Conservation (phyloP, 2,888 invertebrate genomes). For the Agriotes lineatus region DNA sequence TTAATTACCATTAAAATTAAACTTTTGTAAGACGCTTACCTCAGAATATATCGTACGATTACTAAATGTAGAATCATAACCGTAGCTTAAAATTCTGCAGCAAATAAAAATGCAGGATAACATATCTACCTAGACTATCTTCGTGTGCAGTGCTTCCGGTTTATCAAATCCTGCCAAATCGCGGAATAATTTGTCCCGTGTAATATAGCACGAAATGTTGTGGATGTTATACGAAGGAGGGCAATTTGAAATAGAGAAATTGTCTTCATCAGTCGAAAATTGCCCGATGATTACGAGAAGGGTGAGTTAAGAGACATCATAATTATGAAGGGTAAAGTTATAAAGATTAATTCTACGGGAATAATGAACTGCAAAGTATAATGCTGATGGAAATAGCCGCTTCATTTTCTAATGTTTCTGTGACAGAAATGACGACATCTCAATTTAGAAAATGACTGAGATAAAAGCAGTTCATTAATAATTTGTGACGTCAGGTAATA, state of each 20-base stretch:
- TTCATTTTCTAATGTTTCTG: conserved; percentile 55
- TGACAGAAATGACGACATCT: conserved; percentile 58
- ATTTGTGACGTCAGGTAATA: conserved; percentile 57
- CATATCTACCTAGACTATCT: no score
- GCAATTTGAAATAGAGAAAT: conserved; percentile 27
- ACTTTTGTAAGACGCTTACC: no score
- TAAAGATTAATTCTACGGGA: conserved; percentile 56
- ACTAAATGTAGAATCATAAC: no score
- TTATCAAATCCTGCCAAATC: neutral
- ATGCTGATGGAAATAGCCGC: conserved; percentile 56
- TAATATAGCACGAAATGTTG: conserved; percentile 9
- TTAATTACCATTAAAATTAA: no score
- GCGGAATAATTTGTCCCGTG: neutral
- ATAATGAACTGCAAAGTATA: conserved; percentile 58
- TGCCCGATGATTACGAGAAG: conserved; percentile 27
- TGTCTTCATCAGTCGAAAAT: conserved; percentile 26
- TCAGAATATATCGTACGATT: no score
- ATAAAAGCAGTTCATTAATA: conserved; percentile 58
- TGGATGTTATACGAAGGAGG: conserved; percentile 6
- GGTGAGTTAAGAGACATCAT: conserved; percentile 29
- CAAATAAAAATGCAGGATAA: no score
- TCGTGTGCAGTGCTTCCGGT: neutral
- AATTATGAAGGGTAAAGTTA: conserved; percentile 47
- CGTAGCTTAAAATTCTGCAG: no score
- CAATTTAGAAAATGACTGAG: conserved; percentile 57